phyloP scores from a whole-genome alignment of 2,113 vertebrate species.

The Prionailurus viverrinus region DNA sequence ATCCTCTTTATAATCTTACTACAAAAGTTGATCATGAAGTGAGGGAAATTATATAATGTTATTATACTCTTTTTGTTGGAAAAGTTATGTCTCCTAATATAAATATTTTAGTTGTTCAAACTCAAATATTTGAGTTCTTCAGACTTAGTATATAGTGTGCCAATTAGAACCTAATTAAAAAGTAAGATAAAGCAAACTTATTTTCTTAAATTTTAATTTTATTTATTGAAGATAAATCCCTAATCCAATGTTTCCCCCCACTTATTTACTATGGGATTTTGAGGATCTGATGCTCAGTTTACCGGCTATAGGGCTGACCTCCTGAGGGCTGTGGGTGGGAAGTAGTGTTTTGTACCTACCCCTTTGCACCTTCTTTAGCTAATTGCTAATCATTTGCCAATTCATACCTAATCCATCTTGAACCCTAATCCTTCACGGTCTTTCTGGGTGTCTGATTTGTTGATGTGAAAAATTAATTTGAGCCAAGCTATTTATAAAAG shows the following conservation, averaged over 20 bases:
- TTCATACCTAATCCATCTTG: not conserved
- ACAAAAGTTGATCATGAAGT: not conserved
- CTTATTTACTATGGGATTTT: not conserved
- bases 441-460: not conserved
- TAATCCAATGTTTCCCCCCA: not conserved
- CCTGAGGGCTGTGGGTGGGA: not conserved
- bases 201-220: conserved; percentile 50
- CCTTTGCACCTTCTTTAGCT: not conserved
- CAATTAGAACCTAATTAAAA: conserved; percentile 37
- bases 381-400: not conserved
- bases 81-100: not conserved
- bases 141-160: not conserved
- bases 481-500: conserved; percentile 20
- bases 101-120: conserved; percentile 56
- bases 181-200: conserved; percentile 14
- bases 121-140: not conserved
- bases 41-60: not conserved
- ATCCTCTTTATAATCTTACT: not conserved
- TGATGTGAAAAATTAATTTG: conserved; percentile 33
- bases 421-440: not conserved
- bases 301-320: not conserved
- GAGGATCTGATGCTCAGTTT: not conserved
- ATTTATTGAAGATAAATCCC: conserved; percentile 19
- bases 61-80: not conserved
- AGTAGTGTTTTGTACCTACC: not conserved